Conservation (phyloP, 2,888 invertebrate genomes). For the Bugulina stolonifera region DNA sequence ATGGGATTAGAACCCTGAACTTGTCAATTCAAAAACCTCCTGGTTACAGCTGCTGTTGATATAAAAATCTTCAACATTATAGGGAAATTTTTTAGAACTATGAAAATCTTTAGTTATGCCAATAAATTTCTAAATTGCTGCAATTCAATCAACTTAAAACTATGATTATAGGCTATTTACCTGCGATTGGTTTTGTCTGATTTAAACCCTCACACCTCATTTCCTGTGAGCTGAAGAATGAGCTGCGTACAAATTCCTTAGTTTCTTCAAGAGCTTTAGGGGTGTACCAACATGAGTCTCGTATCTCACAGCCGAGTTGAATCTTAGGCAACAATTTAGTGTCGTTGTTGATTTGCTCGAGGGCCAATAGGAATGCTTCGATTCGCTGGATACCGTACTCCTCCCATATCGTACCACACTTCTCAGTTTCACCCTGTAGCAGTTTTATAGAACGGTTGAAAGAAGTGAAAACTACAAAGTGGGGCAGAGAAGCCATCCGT, state of each 20-base stretch:
- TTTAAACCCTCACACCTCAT: constrained; percentile 16
- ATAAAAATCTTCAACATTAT: too few species aligned
- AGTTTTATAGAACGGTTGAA: too few species aligned
- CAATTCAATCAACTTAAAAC: too few species aligned
- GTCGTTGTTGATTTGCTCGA: constrained; percentile 59
- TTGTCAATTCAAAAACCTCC: too few species aligned
- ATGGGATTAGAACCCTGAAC: too few species aligned
- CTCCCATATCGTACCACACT: constrained; percentile 64
- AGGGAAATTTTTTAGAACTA: too few species aligned
- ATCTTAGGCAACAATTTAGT: constrained; percentile 58
- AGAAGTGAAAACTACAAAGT: too few species aligned
- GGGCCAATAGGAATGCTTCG: constrained; percentile 55
- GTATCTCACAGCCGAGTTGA: constrained; percentile 65
- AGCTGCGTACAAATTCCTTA: constrained; percentile 68
- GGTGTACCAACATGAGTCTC: constrained; percentile 77
- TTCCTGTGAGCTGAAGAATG: constrained; percentile 52
- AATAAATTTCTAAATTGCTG: too few species aligned
- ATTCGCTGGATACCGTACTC: constrained; percentile 71
- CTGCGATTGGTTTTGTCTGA: constrained; percentile 4
- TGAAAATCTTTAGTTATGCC: too few species aligned
- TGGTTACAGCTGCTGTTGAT: too few species aligned
- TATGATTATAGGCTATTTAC: too few species aligned
- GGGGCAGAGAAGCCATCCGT: too few species aligned
- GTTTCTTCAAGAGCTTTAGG: constrained; percentile 72
- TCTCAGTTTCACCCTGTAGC: background rate